These are phyloP conservation scores for Phoxinus dragarum DNA, from an alignment of 2,797 vertebrate species.

Conservation along the genomic window DNA sequence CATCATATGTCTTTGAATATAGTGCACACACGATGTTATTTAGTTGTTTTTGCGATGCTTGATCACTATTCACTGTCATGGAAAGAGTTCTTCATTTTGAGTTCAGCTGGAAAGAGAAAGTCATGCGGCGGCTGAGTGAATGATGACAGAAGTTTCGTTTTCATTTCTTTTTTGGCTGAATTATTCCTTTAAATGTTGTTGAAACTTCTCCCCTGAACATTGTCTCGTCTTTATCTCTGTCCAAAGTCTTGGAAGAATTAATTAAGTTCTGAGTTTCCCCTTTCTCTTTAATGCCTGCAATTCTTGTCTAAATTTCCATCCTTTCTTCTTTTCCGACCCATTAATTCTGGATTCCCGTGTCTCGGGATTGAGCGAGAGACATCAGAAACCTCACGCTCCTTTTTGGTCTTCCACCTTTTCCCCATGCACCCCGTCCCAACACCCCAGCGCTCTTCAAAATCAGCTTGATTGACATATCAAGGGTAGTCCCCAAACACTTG, in stretches of 20 bases:
- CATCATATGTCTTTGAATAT: neutral
- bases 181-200: conserved; percentile 36
- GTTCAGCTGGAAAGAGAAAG: neutral
- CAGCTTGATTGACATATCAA: conserved; percentile 67
- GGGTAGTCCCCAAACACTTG: conserved; percentile 60
- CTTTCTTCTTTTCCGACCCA: conserved; percentile 43
- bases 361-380: conserved; percentile 22
- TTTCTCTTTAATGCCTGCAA: conserved; percentile 31
- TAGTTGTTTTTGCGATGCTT: neutral
- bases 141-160: neutral
- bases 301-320: conserved; percentile 17
- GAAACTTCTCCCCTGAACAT: conserved; percentile 40
- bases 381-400: conserved; percentile 31
- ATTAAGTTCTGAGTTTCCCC: conserved; percentile 38
- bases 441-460: conserved; percentile 61
- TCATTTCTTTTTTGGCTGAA: neutral
- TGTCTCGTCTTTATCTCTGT: conserved; percentile 23
- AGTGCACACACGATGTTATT: neutral
- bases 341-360: conserved; percentile 22
- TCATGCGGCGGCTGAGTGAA: neutral
- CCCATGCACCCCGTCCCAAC: conserved; percentile 52
- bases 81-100: neutral
- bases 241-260: conserved; percentile 39
- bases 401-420: conserved; percentile 42
- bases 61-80: neutral